Conservation (phyloP, 2,113 vertebrate genomes). For the Siphamia tubifer region DNA sequence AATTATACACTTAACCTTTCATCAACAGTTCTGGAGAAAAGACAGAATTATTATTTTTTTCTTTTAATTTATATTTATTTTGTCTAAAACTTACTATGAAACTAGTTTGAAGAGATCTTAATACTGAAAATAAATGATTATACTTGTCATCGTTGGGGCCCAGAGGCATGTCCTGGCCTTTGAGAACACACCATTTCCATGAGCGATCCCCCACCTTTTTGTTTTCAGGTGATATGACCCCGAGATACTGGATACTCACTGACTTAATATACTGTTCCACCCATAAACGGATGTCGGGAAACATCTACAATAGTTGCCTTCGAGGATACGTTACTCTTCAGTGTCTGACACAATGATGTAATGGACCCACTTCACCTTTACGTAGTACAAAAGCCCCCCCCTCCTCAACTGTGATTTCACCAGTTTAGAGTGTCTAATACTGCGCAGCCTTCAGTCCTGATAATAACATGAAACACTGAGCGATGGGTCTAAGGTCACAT, state of each 20-base stretch:
- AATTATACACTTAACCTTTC: not conserved
- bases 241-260: constrained; percentile 29
- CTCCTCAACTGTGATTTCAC: not conserved
- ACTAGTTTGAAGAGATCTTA: not conserved
- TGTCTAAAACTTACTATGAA: no score
- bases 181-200: not conserved
- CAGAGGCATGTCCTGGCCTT: constrained; percentile 9
- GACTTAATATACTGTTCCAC: constrained; percentile 15
- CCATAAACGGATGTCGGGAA: constrained; percentile 7
- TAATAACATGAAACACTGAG: not conserved
- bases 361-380: constrained; percentile 15
- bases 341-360: constrained; percentile 1
- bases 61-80: no score
- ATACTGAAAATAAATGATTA: not conserved
- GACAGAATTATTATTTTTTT: no score
- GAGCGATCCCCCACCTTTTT: not conserved
- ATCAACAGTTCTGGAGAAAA: not conserved
- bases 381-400: not conserved
- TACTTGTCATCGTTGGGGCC: not conserved
- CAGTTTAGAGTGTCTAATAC: not conserved
- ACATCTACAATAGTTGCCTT: constrained; percentile 5
- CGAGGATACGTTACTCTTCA: not conserved
- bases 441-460: no score
- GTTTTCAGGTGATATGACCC: constrained; percentile 15
- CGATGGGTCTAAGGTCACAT: not conserved